A percentile compares a stretch with the other conserved stretches of the same genome.
phyloP scores from a whole-genome alignment of 2,113 vertebrate species.

The Rhipidura dahli region DNA sequence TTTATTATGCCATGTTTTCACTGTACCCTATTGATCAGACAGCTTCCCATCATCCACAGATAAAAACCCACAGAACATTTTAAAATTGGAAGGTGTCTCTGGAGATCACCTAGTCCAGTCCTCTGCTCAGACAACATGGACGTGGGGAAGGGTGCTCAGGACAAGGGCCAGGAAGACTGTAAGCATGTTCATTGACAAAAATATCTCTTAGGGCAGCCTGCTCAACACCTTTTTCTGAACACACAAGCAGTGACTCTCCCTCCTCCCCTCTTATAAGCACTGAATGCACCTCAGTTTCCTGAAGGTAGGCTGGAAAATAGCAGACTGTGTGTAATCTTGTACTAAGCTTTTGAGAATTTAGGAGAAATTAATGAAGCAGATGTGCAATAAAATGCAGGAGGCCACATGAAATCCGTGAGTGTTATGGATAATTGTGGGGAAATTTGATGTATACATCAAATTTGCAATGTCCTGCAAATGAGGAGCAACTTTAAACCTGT shows the following conservation, averaged over 20 bases:
- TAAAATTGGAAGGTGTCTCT: neutral
- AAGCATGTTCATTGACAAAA: neutral
- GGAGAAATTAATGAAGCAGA: neutral
- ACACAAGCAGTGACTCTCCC: fast-evolving
- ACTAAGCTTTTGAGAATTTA: neutral
- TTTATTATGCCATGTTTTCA: neutral
- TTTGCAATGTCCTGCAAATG: neutral
- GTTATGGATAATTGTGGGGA: neutral
- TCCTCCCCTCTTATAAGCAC: neutral
- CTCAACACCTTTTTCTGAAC: neutral
- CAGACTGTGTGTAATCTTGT: neutral
- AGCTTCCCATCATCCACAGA: neutral
- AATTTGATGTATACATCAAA: neutral
- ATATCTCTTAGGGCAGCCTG: neutral
- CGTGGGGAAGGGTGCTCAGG: neutral
- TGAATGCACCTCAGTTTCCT: neutral
- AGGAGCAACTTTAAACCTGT: neutral
- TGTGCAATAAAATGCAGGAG: neutral
- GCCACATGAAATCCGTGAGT: neutral
- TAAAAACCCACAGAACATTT: neutral
- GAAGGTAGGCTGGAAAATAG: neutral
- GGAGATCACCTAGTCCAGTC: neutral
- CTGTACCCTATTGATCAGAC: neutral
- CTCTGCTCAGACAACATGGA: neutral
- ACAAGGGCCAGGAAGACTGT: neutral